Base-by-base conservation (phyloP, 2,888 invertebrate species). In the Thera britannica region DNA sequence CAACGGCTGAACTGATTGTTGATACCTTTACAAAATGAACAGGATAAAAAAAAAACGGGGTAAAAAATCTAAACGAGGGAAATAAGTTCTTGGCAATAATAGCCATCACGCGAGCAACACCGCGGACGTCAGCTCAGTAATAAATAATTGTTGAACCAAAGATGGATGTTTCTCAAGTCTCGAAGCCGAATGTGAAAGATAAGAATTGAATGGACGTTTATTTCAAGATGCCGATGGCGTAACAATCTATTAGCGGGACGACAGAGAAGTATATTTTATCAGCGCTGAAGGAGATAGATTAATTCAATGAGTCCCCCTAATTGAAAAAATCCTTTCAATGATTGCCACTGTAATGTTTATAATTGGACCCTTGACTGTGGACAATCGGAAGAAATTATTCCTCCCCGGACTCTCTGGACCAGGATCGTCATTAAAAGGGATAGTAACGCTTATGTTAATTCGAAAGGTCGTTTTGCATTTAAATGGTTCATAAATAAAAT, bases 301-400 rank as follows among this genome's bases (percentile, higher is more conserved):
- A 87, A 89, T 89, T 88, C 86, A 83, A 87, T 77, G 84, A 72
- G 83, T 83, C 77, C 71, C 79, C 80, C 79, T 88, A 88, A 89
- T 89, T 86, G 85, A 83, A 82, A 23, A 88, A 88, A 88, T 86
- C 88, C 86, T 83, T 86, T 87, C 84, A 84, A 87, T 81, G 81
- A 83, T 80, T 78, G 81, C 78, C 80, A 79, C 80, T 82, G 79
- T 81, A 86, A 86, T 87, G 84, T 83, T 79, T 79, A 86, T 88
- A 89, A 89, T 89, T 86, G 86, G 82, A 83, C 84, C 87, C 85
- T 85, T 78, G 80, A 78, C 76, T 77, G 79, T 81, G 83, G 83
- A 87, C 86, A 84, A 84, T 85, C 77, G 79, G 75, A 73, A 80
- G 77, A 80, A 86, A 86, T 82, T 85, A 82, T 85, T 79, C 78